Percentiles rank a stretch among this genome's conserved stretches.
Evolutionary conservation across 2,888 invertebrate species (phyloP).

Genomic region (Eristalis arbustorum): DNA sequence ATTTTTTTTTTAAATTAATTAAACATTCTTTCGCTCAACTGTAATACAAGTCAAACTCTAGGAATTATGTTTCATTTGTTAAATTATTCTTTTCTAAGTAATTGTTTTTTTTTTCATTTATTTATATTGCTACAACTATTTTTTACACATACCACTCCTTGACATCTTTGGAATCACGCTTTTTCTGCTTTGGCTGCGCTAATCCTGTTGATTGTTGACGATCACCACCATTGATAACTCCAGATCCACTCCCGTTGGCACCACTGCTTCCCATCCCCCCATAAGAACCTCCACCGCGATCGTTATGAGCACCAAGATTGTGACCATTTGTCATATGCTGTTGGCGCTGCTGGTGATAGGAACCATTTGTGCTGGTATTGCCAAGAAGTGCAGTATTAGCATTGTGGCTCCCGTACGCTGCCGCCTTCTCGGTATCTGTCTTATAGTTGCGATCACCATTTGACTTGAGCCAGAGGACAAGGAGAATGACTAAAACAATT

Average conservation of each 20-base stretch:
- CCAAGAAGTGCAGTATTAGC: constrained; percentile 89
- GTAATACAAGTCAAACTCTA: constrained; percentile 43
- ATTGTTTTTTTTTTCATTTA: constrained; percentile 1
- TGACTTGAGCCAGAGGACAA: constrained; percentile 93
- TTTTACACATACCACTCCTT: constrained; percentile 97
- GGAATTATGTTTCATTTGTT: constrained; percentile 52
- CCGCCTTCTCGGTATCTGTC: constrained; percentile 90
- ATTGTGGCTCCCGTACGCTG: constrained; percentile 84
- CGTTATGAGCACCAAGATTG: constrained; percentile 69
- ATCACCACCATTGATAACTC: constrained; percentile 78
- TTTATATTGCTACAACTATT: constrained; percentile 53
- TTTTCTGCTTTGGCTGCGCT: constrained; percentile 83
- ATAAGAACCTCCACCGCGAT: constrained; percentile 65
- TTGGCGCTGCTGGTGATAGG: constrained; percentile 80
- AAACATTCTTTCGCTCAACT: constrained; percentile 46
- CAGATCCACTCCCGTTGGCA: constrained; percentile 72
- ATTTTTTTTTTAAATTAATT: constrained; percentile 22
- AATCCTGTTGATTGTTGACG: constrained; percentile 79
- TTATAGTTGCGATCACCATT: constrained; percentile 95
- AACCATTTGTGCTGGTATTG: constrained; percentile 82
- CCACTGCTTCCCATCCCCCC: constrained; percentile 76
- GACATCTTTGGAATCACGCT: constrained; percentile 91
- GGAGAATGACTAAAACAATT: constrained; percentile 92
- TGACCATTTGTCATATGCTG: constrained; percentile 75
- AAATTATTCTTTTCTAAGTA: constrained; percentile 10